These are phyloP conservation scores for Pantherophis vulpinus DNA, from an alignment of 2,797 vertebrate species.

Conservation along the genomic window DNA sequence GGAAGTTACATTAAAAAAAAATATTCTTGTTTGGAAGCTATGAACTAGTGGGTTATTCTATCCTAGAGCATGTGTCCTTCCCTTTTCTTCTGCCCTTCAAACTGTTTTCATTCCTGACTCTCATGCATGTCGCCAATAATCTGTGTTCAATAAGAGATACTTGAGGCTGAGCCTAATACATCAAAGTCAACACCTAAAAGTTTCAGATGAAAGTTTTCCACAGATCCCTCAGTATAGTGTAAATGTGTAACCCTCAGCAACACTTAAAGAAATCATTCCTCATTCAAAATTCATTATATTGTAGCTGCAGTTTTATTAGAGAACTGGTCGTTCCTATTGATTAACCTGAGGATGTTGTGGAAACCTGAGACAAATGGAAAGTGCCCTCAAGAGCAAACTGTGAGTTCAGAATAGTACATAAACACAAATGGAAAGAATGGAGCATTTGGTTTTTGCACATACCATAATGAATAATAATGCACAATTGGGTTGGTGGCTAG, in stretches of 20 bases:
- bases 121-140: conserved; percentile 23
- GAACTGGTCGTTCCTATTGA: conserved; percentile 67
- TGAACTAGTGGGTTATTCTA: not conserved
- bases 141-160: conserved; percentile 23
- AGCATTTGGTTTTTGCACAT: not conserved
- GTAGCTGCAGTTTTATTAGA: conserved; percentile 76
- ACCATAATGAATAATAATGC: not conserved
- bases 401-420: conserved; percentile 40
- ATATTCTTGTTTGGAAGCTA: not conserved
- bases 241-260: conserved; percentile 65
- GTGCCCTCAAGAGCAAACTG: conserved; percentile 59
- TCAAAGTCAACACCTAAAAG: conserved; percentile 32
- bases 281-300: conserved; percentile 79
- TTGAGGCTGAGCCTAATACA: conserved; percentile 18
- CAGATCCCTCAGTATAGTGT: conserved; percentile 56
- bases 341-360: conserved; percentile 68
- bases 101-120: not conserved
- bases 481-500: not conserved
- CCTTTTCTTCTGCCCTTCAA: conserved; percentile 19
- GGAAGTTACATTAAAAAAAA: not conserved
- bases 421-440: conserved; percentile 41
- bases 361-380: conserved; percentile 63
- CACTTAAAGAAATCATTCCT: conserved; percentile 77
- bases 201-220: conserved; percentile 52
- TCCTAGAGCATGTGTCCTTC: not conserved